Conservation (phyloP, 2,797 vertebrate genomes). For the Sebastes oblongus region DNA sequence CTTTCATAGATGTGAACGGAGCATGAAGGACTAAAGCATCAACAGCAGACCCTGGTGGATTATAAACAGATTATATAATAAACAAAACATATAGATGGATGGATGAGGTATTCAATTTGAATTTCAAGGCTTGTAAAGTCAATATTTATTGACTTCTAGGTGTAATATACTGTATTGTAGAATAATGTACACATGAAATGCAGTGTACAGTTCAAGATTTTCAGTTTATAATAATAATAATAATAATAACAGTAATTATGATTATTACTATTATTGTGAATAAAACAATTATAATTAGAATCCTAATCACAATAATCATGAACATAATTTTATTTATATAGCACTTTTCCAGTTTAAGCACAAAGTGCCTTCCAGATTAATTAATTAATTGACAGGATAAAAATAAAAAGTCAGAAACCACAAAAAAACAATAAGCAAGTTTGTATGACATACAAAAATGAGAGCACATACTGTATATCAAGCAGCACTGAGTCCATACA, state of each 20-base stretch:
- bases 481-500: fast-evolving
- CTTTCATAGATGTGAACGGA: slow-evolving; percentile 83
- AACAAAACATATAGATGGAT: background rate
- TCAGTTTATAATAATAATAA: too few relatives aligned
- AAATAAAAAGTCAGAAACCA: too few relatives aligned
- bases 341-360: too few relatives aligned
- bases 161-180: background rate
- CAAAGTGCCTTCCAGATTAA: too few relatives aligned
- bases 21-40: slow-evolving; percentile 85
- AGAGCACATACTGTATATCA: too few relatives aligned
- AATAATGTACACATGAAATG: background rate
- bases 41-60: slow-evolving; percentile 58
- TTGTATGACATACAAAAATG: too few relatives aligned
- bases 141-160: background rate
- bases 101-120: background rate
- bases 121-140: background rate
- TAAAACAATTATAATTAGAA: too few relatives aligned
- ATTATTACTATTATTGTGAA: too few relatives aligned
- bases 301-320: too few relatives aligned
- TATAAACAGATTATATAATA: background rate
- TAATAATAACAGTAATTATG: too few relatives aligned
- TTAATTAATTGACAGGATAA: too few relatives aligned
- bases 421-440: too few relatives aligned
- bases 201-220: background rate
- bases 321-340: background rate